These are phyloP conservation scores for Pararge aegeria DNA, from an alignment of 1,140 invertebrate species.

Conservation along the genomic window DNA sequence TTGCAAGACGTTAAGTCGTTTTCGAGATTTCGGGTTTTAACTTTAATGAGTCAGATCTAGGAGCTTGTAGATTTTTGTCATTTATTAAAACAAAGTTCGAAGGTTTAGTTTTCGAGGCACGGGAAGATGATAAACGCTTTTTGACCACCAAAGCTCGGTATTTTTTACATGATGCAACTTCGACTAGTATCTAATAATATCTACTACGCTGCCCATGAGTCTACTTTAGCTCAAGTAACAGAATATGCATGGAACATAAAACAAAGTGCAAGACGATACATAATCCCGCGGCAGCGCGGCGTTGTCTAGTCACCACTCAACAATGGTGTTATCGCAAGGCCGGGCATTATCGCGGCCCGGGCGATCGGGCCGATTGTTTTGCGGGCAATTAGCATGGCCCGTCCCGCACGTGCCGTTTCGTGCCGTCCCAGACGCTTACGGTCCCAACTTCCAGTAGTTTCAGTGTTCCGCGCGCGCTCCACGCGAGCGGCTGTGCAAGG, in stretches of 20 bases:
- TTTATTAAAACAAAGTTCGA: too few species aligned
- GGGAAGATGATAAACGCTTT: too few species aligned
- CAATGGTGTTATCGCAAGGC: conserved; percentile 44
- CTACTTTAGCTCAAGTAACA: not conserved
- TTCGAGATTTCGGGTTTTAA: too few species aligned
- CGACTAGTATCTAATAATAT: too few species aligned
- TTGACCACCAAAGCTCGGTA: too few species aligned
- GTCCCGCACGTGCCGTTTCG: conserved; percentile 52
- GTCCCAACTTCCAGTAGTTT: conserved; percentile 35
- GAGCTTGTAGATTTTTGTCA: too few species aligned
- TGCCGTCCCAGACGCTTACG: conserved; percentile 29
- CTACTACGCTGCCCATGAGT: too few species aligned
- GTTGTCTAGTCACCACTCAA: conserved; percentile 18
- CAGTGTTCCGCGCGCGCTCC: conserved; percentile 65
- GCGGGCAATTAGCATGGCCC: conserved; percentile 73
- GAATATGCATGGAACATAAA: not conserved
- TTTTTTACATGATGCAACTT: too few species aligned
- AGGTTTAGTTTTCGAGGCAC: too few species aligned
- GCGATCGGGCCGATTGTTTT: conserved; percentile 70
- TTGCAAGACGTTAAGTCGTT: too few species aligned
- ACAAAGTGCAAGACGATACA: not conserved
- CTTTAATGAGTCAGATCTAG: too few species aligned
- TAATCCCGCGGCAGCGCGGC: not conserved
- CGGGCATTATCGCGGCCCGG: conserved; percentile 58
- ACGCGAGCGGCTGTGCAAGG: conserved; percentile 54